Evolutionary conservation across 2,113 vertebrate species (phyloP).

Genomic region (Phaethon lepturus): DNA sequence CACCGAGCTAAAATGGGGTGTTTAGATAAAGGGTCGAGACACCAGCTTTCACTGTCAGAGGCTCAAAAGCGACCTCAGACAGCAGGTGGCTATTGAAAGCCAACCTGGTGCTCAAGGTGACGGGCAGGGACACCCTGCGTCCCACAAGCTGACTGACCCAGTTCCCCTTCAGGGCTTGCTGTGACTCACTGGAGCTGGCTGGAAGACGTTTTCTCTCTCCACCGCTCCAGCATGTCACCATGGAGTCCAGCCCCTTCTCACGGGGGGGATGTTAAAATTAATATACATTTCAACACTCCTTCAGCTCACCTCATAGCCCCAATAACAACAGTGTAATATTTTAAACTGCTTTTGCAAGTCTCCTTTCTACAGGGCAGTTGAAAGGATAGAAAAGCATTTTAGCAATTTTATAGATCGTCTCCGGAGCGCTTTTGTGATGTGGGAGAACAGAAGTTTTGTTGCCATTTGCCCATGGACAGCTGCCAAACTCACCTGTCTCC

Average conservation of each 20-base stretch:
- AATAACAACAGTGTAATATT: constrained; percentile 10
- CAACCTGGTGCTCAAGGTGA: neutral
- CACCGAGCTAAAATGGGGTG: neutral
- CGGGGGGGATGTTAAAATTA: neutral
- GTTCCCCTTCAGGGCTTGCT: neutral
- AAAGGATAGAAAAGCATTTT: constrained; percentile 48
- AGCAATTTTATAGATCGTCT: constrained; percentile 40
- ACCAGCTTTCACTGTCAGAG: neutral
- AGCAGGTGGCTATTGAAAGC: neutral
- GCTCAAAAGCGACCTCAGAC: neutral
- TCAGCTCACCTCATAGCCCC: constrained; percentile 3
- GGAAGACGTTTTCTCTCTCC: neutral
- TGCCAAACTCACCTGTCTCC: constrained; percentile 74
- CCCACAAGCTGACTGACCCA: neutral
- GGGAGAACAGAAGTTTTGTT: constrained; percentile 56
- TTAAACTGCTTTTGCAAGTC: constrained; percentile 49
- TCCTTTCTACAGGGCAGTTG: constrained; percentile 40
- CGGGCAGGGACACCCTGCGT: neutral
- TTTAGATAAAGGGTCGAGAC: neutral
- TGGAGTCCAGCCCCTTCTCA: neutral
- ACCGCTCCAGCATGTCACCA: neutral
- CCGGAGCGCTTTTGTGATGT: neutral
- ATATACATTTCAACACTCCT: constrained; percentile 23
- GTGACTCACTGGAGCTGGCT: neutral
- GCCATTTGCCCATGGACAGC: constrained; percentile 59